Conservation (phyloP, 2,888 invertebrate species). For the Campopleginae sp. region DNA sequence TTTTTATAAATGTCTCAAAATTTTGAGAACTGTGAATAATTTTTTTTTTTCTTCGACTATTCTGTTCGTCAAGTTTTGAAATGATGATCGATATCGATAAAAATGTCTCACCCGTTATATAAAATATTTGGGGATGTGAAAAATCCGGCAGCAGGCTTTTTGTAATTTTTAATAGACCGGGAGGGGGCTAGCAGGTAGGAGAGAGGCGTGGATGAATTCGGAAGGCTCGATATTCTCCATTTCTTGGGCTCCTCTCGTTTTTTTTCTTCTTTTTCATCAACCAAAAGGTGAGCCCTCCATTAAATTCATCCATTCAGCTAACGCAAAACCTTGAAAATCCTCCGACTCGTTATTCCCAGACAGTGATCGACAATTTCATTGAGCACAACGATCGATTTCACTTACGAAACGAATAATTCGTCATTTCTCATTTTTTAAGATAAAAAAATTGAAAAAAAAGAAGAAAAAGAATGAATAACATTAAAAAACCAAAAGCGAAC, state of each 20-base stretch:
- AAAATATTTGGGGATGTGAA: neutral
- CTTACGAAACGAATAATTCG: neutral
- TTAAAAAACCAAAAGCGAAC: too few species aligned
- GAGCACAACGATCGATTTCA: neutral
- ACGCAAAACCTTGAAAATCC: neutral
- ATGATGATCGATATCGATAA: neutral
- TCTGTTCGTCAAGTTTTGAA: neutral
- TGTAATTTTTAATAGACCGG: conserved; percentile 47
- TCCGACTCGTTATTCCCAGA: neutral
- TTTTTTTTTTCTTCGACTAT: neutral
- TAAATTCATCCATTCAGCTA: conserved; percentile 6
- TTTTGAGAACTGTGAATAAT: too few species aligned
- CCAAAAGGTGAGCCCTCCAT: neutral
- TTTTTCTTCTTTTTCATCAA: neutral
- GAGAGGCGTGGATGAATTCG: conserved; percentile 49
- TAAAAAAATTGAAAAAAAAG: too few species aligned
- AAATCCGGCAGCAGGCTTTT: conserved; percentile 45
- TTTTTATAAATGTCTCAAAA: too few species aligned
- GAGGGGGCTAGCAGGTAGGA: conserved; percentile 45
- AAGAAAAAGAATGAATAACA: too few species aligned
- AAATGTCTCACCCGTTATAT: neutral
- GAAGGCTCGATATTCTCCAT: conserved; percentile 24
- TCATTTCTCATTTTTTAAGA: neutral
- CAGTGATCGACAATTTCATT: neutral
- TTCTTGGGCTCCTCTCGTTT: neutral